Conservation (phyloP, 2,797 vertebrate species). For the Smutsia gigantea region DNA sequence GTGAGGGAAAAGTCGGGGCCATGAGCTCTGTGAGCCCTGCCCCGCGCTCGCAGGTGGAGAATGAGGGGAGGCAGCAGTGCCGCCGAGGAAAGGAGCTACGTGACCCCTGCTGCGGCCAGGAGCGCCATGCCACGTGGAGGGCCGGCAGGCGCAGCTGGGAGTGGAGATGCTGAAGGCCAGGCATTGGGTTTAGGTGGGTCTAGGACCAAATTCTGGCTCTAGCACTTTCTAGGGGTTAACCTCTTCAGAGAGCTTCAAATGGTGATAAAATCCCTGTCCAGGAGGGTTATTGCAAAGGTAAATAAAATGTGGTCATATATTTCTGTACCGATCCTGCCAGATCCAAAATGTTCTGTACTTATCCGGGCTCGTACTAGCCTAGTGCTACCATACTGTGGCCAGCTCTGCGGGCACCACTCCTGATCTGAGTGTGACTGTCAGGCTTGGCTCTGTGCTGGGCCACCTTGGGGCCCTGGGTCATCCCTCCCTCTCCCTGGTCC, state of each 20-base stretch:
- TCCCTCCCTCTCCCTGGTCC: background rate
- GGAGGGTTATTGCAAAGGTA: background rate
- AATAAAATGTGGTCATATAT: background rate
- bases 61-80: background rate
- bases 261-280: background rate
- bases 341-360: background rate
- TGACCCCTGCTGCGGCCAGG: background rate
- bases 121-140: background rate
- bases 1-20: background rate
- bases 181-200: background rate
- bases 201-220: background rate
- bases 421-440: rapidly evolving
- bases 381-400: no score
- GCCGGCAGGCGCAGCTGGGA: background rate
- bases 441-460: background rate
- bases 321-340: background rate
- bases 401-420: background rate
- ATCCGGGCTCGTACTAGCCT: no score
- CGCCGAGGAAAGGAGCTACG: background rate
- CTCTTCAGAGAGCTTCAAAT: background rate
- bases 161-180: background rate
- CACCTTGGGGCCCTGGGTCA: background rate
- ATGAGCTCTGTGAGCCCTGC: background rate
- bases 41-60: background rate
- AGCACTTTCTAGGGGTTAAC: background rate